Percentiles rank a stretch among this genome's conserved stretches.
These are phyloP conservation scores for Hoplostethus atlanticus DNA, from an alignment of 2,797 vertebrate species.

Conservation along the genomic window DNA sequence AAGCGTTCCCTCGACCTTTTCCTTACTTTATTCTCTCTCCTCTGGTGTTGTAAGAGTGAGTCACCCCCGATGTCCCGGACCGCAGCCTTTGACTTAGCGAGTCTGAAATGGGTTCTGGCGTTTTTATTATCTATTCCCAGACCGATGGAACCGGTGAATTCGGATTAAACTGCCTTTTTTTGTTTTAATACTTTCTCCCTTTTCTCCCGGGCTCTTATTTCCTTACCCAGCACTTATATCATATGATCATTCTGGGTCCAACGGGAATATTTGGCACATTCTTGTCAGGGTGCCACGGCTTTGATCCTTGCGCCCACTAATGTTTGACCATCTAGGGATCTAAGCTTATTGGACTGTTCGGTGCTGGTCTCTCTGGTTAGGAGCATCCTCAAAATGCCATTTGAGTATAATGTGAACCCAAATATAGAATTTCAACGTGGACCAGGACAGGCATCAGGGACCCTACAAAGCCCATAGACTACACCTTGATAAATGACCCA, in stretches of 20 bases:
- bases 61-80: constrained; percentile 28
- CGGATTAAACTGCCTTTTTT: neutral
- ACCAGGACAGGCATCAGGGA: too few relatives aligned
- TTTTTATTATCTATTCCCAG: constrained; percentile 10
- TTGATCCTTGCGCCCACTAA: too few relatives aligned
- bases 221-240: neutral
- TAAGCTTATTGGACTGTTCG: too few relatives aligned
- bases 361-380: too few relatives aligned
- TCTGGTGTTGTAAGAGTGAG: constrained; percentile 20
- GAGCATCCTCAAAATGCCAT: too few relatives aligned
- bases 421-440: too few relatives aligned
- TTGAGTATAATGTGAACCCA: too few relatives aligned
- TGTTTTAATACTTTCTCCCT: neutral
- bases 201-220: constrained; percentile 1
- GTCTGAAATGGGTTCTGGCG: constrained; percentile 14
- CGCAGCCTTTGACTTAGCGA: constrained; percentile 16
- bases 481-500: too few relatives aligned
- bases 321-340: too few relatives aligned
- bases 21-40: constrained; percentile 3
- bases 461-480: too few relatives aligned
- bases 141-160: constrained; percentile 9
- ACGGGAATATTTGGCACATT: neutral
- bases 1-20: neutral
- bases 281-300: too few relatives aligned
- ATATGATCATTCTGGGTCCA: too few relatives aligned